phyloP scores from a whole-genome alignment of 2,797 vertebrate species.

The Capromys pilorides region DNA sequence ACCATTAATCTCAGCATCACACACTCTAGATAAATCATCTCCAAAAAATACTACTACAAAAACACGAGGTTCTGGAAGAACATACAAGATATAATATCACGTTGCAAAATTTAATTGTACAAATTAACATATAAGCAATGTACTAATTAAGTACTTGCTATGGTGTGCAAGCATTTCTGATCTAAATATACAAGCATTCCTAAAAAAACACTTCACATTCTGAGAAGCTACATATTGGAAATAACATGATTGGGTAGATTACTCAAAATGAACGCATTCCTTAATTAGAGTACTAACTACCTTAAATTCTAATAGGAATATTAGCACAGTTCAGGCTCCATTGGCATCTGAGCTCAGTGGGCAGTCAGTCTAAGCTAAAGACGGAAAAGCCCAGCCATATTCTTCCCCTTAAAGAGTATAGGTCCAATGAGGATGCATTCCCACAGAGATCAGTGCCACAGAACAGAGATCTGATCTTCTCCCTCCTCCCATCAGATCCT shows the following conservation, averaged over 20 bases:
- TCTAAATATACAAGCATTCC: not conserved
- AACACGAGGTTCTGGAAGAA: not conserved
- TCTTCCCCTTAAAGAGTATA: not conserved
- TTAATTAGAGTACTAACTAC: not conserved
- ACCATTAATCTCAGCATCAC: not conserved
- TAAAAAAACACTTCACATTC: not conserved
- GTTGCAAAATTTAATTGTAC: constrained; percentile 1
- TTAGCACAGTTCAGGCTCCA: not conserved
- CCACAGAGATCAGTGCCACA: not conserved
- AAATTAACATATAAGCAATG: not conserved
- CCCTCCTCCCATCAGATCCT: not conserved
- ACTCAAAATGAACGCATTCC: not conserved
- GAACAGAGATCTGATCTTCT: not conserved
- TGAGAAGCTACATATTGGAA: constrained; percentile 8
- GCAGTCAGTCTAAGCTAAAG: not conserved
- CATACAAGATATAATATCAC: not conserved
- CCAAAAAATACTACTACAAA: not conserved
- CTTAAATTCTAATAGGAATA: not conserved
- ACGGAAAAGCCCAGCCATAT: not conserved
- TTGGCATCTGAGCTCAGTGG: not conserved
- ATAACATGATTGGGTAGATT: not conserved
- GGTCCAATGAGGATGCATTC: not conserved
- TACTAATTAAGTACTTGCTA: not conserved
- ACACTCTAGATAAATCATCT: not conserved
- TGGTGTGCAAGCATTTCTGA: constrained; percentile 7